Evolutionary conservation across 1,140 invertebrate genomes (phyloP).

Genomic region (Drusus annulatus): DNA sequence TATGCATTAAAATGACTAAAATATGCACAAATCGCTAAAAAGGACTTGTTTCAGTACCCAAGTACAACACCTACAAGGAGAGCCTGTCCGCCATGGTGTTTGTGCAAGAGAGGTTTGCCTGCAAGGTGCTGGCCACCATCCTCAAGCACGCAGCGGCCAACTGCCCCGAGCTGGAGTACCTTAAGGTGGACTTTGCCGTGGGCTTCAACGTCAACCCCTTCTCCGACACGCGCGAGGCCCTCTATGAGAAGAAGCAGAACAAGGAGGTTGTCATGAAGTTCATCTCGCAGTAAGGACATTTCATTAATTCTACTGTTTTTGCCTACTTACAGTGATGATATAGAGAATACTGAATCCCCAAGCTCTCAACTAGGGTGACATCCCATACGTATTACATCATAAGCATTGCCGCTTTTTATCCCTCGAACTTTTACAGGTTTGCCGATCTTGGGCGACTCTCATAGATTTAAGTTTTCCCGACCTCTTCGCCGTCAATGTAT

Average conservation of each 20-base stretch:
- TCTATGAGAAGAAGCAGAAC: constrained; percentile 76
- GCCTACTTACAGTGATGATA: too few relatives aligned
- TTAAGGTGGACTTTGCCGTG: constrained; percentile 82
- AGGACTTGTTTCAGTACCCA: neutral
- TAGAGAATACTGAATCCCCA: too few relatives aligned
- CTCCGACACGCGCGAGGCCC: constrained; percentile 71
- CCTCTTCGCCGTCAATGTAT: too few relatives aligned
- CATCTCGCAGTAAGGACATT: constrained; percentile 65
- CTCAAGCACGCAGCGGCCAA: constrained; percentile 72
- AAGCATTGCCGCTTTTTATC: too few relatives aligned
- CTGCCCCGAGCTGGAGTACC: constrained; percentile 70
- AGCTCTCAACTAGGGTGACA: too few relatives aligned
- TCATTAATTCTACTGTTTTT: neutral
- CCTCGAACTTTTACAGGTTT: too few relatives aligned
- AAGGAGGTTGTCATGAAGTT: constrained; percentile 69
- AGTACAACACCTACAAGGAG: constrained; percentile 61
- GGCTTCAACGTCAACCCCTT: constrained; percentile 75
- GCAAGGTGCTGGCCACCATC: constrained; percentile 83
- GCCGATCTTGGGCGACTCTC: too few relatives aligned
- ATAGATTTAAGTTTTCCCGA: too few relatives aligned
- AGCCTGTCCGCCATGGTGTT: constrained; percentile 87
- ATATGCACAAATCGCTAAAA: too few relatives aligned
- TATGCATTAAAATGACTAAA: too few relatives aligned
- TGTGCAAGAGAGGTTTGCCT: constrained; percentile 83
- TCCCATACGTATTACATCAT: too few relatives aligned